A percentile compares a stretch with the other conserved stretches of the same genome.
Conservation (phyloP, 1,140 invertebrate species). For the Reticulitermes speratus region DNA sequence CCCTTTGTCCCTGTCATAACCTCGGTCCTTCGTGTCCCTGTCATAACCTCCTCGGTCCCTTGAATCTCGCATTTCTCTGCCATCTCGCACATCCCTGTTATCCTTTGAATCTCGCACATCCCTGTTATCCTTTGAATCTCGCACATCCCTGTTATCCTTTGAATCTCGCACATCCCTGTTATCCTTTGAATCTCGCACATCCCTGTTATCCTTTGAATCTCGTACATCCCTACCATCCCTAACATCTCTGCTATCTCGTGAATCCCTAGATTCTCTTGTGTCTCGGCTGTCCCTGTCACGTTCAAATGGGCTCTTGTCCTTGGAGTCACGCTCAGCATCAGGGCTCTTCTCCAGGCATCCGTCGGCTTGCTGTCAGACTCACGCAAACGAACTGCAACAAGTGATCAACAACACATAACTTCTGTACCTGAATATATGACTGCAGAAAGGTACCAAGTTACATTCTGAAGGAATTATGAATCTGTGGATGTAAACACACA, state of each 20-base stretch:
- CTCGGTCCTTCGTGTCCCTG: neutral
- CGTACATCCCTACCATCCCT: neutral
- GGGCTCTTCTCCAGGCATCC: neutral
- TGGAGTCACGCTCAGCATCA: neutral
- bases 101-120: constrained; percentile 41
- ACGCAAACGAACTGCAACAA: neutral
- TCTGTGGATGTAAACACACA: neutral
- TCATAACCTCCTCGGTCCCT: constrained; percentile 12
- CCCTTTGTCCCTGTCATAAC: constrained; percentile 34
- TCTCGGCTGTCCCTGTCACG: neutral
- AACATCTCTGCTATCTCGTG: neutral
- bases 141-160: neutral
- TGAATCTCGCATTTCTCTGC: constrained; percentile 27
- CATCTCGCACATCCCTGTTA: neutral
- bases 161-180: neutral
- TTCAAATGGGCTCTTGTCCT: neutral
- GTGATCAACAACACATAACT: neutral
- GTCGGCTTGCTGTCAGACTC: neutral
- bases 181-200: constrained; percentile 27
- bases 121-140: neutral
- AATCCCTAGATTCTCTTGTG: neutral
- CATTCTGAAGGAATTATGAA: neutral
- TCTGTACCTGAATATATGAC: neutral
- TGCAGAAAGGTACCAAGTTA: neutral
- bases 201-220: constrained; percentile 40